These are phyloP conservation scores for Scaptodrosophila lebanonensis DNA, from an alignment of 1,140 invertebrate species.

Conservation along the genomic window DNA sequence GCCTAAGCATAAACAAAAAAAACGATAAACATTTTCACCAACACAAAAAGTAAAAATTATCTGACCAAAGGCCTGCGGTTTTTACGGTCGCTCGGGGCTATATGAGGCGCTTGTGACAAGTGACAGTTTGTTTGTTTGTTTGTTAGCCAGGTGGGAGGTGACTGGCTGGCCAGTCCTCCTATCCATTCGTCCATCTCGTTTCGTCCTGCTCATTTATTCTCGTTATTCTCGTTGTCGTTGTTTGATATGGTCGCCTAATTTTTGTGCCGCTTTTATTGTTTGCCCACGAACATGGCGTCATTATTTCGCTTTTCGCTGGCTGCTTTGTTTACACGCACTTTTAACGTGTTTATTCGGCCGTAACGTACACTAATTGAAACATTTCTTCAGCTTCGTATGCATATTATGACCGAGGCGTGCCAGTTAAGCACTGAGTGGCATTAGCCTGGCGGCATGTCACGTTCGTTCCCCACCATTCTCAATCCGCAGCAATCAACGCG, in stretches of 20 bases:
- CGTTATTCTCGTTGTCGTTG: not conserved
- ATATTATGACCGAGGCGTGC: conserved; percentile 14
- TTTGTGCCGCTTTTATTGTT: conserved; percentile 54
- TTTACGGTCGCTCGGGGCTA: not conserved
- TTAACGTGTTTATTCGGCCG: conserved; percentile 64
- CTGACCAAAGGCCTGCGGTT: conserved; percentile 48
- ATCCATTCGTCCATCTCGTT: too few relatives aligned
- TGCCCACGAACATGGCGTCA: conserved; percentile 43
- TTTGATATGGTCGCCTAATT: conserved; percentile 52
- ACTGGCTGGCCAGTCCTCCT: not conserved
- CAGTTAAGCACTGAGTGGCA: not conserved
- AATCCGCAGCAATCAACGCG: conserved; percentile 33
- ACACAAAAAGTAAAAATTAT: conserved; percentile 67
- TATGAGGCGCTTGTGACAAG: conserved; percentile 46
- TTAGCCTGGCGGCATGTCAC: conserved; percentile 52
- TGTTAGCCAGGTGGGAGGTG: conserved; percentile 6
- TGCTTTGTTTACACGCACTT: conserved; percentile 64
- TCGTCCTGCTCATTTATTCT: too few relatives aligned
- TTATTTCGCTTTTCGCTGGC: conserved; percentile 34
- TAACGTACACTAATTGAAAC: conserved; percentile 64
- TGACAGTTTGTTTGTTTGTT: conserved; percentile 65
- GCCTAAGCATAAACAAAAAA: conserved; percentile 2
- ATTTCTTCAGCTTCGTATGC: conserved; percentile 39
- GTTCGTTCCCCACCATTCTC: conserved; percentile 20
- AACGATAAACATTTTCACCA: conserved; percentile 58